Percentiles rank a stretch among this genome's conserved stretches.
Evolutionary conservation across 1,140 invertebrate species (phyloP).

Genomic region (Cydia fagiglandana): DNA sequence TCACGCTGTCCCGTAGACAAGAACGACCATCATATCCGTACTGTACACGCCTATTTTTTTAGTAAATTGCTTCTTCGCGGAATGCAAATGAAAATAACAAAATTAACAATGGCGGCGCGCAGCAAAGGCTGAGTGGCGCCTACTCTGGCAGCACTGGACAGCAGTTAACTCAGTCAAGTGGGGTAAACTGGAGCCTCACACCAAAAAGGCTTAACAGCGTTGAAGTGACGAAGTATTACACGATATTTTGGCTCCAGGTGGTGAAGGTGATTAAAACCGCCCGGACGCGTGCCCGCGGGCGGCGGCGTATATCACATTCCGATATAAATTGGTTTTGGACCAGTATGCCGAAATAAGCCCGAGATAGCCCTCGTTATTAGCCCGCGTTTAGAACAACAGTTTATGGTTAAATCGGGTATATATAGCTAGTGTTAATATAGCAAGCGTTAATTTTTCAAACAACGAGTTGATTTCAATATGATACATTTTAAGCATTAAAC

Average conservation of each 20-base stretch:
- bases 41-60: neutral
- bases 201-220: slow-evolving; percentile 1
- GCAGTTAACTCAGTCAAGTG: slow-evolving; percentile 14
- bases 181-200: neutral
- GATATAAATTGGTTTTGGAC: slow-evolving; percentile 75
- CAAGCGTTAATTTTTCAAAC: neutral
- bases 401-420: slow-evolving; percentile 27
- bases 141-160: slow-evolving; percentile 43
- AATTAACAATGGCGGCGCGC: neutral
- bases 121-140: slow-evolving; percentile 47
- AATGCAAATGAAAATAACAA: slow-evolving; percentile 14
- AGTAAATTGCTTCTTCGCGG: slow-evolving; percentile 9
- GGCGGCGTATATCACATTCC: slow-evolving; percentile 74
- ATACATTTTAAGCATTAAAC: too few species aligned
- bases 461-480: too few species aligned
- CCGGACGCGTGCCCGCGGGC: slow-evolving; percentile 63
- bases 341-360: slow-evolving; percentile 60
- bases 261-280: slow-evolving; percentile 71
- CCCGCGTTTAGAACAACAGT: slow-evolving; percentile 43
- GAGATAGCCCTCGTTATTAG: slow-evolving; percentile 48
- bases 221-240: neutral
- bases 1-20: too few species aligned
- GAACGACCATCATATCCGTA: too few species aligned
- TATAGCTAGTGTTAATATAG: neutral
- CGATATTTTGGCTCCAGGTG: slow-evolving; percentile 33